Percentiles rank a stretch among this genome's conserved stretches.
phyloP scores from a whole-genome alignment of 2,113 vertebrate genomes.

The Sclerurus mexicanus region DNA sequence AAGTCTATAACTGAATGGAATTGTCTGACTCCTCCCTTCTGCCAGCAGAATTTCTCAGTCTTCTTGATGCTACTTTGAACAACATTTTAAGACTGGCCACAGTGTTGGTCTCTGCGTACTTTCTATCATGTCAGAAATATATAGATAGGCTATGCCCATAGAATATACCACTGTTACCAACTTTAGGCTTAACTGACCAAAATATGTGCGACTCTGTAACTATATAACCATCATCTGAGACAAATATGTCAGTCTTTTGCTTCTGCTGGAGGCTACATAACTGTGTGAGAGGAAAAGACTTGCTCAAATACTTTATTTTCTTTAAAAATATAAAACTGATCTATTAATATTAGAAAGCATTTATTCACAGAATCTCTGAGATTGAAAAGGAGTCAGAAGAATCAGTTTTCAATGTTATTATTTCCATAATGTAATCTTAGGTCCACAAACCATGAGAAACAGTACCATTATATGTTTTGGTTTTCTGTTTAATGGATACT shows the following conservation, averaged over 20 bases:
- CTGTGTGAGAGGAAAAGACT: background rate
- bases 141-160: background rate
- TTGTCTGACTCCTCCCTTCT: background rate
- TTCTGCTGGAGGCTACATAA: background rate
- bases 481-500: background rate
- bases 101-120: background rate
- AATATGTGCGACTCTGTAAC: rapidly evolving
- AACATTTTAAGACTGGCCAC: background rate
- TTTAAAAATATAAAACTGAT: background rate
- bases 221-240: background rate
- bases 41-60: background rate
- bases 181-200: background rate
- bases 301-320: background rate
- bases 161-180: background rate
- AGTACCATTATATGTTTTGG: background rate
- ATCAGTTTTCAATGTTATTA: background rate
- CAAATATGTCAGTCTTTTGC: background rate
- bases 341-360: background rate
- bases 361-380: background rate
- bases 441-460: background rate
- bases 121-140: background rate
- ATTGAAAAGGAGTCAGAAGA: background rate
- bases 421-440: background rate
- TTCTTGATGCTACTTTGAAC: background rate
- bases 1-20: background rate